Evolutionary conservation across 2,888 invertebrate species (phyloP).

Genomic region (Drosophila multiciliata): DNA sequence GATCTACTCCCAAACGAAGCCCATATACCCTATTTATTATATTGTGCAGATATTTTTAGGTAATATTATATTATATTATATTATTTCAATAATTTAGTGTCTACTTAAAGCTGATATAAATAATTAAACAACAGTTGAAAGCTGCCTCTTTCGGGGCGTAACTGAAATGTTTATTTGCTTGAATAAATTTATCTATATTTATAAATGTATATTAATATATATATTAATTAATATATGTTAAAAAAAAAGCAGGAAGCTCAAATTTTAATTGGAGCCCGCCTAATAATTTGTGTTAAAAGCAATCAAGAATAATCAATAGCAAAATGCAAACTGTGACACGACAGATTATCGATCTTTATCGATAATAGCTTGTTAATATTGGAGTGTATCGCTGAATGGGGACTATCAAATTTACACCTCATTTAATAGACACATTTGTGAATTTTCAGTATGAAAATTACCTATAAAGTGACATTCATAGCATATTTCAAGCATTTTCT

Average conservation of each 20-base stretch:
- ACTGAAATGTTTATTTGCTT: background rate
- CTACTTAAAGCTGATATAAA: background rate
- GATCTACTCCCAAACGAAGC: background rate
- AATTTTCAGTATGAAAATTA: background rate
- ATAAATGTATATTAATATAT: background rate
- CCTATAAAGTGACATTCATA: background rate
- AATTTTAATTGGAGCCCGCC: background rate
- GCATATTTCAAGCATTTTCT: background rate
- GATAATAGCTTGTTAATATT: background rate
- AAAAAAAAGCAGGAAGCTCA: no score
- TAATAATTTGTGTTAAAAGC: background rate
- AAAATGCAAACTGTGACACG: background rate
- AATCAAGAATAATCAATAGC: background rate
- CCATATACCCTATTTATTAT: constrained; percentile 34
- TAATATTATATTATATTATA: no score
- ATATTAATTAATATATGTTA: background rate
- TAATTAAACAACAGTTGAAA: background rate
- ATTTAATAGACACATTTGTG: background rate
- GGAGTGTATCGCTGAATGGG: background rate
- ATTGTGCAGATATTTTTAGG: background rate
- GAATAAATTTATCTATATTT: no score
- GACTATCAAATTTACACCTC: background rate
- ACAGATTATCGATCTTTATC: background rate
- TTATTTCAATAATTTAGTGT: background rate
- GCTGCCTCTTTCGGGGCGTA: background rate